Evolutionary conservation across 1,140 invertebrate genomes (phyloP), one percentile per base, ranked within the genome.

Genomic region (Hyposmocoma kahamanoa): DNA sequence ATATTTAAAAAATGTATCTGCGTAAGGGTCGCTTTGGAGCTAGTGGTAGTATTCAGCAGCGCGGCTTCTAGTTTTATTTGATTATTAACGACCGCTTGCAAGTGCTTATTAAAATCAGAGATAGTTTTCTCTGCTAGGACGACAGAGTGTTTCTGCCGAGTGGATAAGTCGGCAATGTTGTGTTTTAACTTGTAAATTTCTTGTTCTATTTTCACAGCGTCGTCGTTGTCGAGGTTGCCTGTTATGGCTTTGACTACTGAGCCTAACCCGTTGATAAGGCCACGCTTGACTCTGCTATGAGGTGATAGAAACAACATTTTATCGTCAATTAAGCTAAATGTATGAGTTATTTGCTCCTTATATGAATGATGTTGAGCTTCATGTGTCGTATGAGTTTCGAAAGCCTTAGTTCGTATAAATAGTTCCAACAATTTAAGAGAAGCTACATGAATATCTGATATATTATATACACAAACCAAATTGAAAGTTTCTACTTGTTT

Each of bases 401-500:
- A 5, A 5, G 4, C 4, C 15, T 9, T 36, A 17, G 8, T 36
- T 6, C 15, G 6, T 15, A 36, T 36, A 5, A 9, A 17, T 5
- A 36, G 6, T 36, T 36, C 6, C 8, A 6, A 9, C 15, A 11
- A 11, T 9, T 36, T 17, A 15, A 15, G 4, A 36, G 8, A 6
- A 9, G 8, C 15, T 5, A 41, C 36, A 44, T 54, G 38, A 42
- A 56, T 22, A 18, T 50, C 43, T 18, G 45, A 42, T 22, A 56
- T 22, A 22, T 49, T 57, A 45, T 49, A 52, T 17, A 48, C 22
- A 36, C 55, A 57, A 22, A 47, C 47, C 19, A 53, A 30, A 36
- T 38, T 49, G 47, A 57, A 53, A 22, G 50, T 41, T 28, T 53
- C 50, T 47, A 43, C 38, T 47, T 57, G 55, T 47, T 46, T 46